Base-by-base conservation (phyloP, 2,113 vertebrate species). In the Amphilophus citrinellus region DNA sequence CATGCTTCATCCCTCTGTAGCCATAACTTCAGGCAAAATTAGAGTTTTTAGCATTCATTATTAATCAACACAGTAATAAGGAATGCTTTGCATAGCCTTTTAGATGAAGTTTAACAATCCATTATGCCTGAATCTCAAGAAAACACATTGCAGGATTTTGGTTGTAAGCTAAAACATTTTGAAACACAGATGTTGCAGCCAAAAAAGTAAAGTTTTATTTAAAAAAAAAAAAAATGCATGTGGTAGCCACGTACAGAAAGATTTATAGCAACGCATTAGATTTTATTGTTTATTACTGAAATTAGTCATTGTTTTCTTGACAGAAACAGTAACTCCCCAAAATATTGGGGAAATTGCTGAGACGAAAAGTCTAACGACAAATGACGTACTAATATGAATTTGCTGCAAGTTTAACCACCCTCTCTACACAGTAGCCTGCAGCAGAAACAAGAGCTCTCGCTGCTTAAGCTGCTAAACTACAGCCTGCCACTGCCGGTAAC, bases 41-140 rank as follows among this genome's bases (percentile, higher is more conserved):
- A 44, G 77, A 92, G 78, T 86, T 93, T 93, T 91, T 88, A 87
- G 58, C 82, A 95, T 96, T 22, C 61, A 95, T 95, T 89, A 91
- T 96, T 95, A 77, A 96, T 95, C 84, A n/a, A 18, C 37, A 17
- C 59, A 66, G 50, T 88, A 83, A 79, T 61, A 35, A 62, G 18
- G 44, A 89, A 83, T 18, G 82, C 88, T 82, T 76, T 18, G 77
- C 61, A 42, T 42, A 66, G 60, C 30, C 77, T 90, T 88, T 87
- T 73, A 88, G 30, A 86, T 63, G 14, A 86, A 84, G 27, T 58
- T 7, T 30, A 78, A 76, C 58, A 71, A 75, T 73, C 39, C 73
- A 35, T 88, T 86, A 83, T 53, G 75, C 32, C 42, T 78, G 57
- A 77, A 88, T 75, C 30, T 79, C 32, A 50, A 14, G 20, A 17